Conservation (phyloP, 2,797 vertebrate species). For the Characodon lateralis region DNA sequence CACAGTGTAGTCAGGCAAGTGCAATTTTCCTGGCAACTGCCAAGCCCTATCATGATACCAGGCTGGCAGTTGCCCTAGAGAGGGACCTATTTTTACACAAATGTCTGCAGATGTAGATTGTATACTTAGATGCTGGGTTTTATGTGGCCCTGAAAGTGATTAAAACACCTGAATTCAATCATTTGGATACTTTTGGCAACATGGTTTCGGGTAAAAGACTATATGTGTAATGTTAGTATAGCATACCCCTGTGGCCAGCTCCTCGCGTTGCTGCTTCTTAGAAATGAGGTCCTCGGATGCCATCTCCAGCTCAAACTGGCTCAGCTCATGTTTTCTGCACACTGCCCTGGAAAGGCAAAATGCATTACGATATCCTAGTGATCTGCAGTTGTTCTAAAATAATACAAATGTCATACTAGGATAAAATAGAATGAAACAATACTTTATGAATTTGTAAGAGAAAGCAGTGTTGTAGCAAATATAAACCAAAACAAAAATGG, state of each 20-base stretch:
- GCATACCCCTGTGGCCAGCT: conserved; percentile 90
- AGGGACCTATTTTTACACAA: neutral
- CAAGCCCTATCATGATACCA: neutral
- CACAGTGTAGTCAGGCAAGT: too few relatives aligned
- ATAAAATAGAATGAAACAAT: neutral
- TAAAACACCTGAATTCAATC: neutral
- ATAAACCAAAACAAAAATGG: too few relatives aligned
- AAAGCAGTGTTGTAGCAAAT: too few relatives aligned
- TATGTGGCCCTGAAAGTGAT: neutral
- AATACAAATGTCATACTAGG: neutral
- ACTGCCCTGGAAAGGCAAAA: conserved; percentile 82
- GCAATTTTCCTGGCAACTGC: too few relatives aligned
- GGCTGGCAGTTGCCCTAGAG: neutral
- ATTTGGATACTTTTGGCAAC: neutral
- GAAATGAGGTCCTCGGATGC: conserved; percentile 88
- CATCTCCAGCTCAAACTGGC: conserved; percentile 93
- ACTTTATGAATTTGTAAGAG: too few relatives aligned
- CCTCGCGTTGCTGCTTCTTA: conserved; percentile 96
- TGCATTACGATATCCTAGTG: too few relatives aligned
- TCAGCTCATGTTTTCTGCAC: conserved; percentile 94
- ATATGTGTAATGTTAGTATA: neutral
- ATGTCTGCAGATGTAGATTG: neutral
- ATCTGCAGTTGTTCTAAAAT: neutral
- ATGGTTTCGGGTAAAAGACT: neutral
- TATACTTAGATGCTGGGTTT: neutral